Base-by-base conservation (phyloP, 2,113 vertebrate species). In the Eidolon helvum region DNA sequence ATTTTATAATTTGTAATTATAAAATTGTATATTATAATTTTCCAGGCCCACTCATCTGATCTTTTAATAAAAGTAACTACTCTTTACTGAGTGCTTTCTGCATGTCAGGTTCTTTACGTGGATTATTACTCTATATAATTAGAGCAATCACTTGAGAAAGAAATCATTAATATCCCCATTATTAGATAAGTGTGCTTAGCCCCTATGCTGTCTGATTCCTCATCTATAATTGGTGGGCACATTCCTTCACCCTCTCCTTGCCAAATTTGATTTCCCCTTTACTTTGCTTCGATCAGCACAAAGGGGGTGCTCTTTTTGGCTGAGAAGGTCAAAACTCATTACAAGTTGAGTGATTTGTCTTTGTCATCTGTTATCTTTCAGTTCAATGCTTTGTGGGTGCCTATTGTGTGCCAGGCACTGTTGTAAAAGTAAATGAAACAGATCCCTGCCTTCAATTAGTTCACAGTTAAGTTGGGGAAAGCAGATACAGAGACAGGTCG, bases 21-120 rank as follows among this genome's bases (percentile, higher is more conserved):
- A 50, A 15, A 50, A 50, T 15, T 50, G 7, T 50, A 50, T 15
- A 50, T 50, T 50, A 50, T 50, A 50, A 50, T 50, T 50, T 50
- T 50, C 79, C 4, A 91, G 65, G 77, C 55, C 12, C 22, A 85
- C n/a, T 91, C 55, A 85, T 80, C 10, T 86, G 66, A 68, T 16
- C 30, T 38, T 91, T 93, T 92, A 95, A 88, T 94, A 79, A 83
- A 92, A 93, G 71, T 82, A 84, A 85, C 55, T 75, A 61, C 59
- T 93, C 21, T 82, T 95, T 88, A 93, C 38, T 83, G 87, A 86
- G 61, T 86, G 21, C 30, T 93, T 97, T 43, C 38, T 75, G 40
- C 2, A 2, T 93, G 33, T 91, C 61, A 89, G 53, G 16, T n/a
- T 77, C 40, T 93, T 94, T 79, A 26, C 22, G 71, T 61, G 55